phyloP scores from a whole-genome alignment of 2,113 vertebrate species.

The Uria aalge region DNA sequence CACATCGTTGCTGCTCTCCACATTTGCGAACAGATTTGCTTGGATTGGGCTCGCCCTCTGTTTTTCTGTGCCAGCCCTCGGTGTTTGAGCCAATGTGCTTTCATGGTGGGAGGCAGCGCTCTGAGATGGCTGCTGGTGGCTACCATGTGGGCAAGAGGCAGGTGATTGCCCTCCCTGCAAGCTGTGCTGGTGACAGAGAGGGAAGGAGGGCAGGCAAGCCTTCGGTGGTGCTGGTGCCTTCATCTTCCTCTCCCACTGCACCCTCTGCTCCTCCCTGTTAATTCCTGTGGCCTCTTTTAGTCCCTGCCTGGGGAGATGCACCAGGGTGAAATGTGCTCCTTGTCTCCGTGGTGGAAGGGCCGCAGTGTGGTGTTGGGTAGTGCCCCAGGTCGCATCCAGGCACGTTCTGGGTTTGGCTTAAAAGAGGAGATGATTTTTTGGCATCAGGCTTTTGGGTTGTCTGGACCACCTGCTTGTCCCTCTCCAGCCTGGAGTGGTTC shows the following conservation, averaged over 20 bases:
- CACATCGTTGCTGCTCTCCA: background rate
- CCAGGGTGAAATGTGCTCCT: background rate
- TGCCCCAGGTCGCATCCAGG: background rate
- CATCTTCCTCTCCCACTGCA: background rate
- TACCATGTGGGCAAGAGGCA: background rate
- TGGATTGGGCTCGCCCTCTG: background rate
- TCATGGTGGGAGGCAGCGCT: rapidly evolving
- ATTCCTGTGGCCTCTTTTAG: background rate
- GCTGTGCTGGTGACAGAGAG: background rate
- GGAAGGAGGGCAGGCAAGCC: background rate
- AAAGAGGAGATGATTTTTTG: background rate
- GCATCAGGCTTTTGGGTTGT: background rate
- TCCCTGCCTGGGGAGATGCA: background rate
- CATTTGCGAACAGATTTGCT: slow-evolving; percentile 45
- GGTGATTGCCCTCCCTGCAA: background rate
- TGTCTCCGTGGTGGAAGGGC: background rate
- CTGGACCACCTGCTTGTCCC: background rate
- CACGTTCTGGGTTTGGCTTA: background rate
- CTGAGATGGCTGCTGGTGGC: background rate
- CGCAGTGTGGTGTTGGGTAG: background rate
- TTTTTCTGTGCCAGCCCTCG: background rate
- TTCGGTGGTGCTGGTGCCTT: background rate
- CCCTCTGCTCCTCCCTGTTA: background rate
- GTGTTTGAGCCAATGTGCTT: background rate
- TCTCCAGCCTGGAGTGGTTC: background rate